Conservation (phyloP, 1,140 invertebrate species). For the Dendrolimus punctatus region DNA sequence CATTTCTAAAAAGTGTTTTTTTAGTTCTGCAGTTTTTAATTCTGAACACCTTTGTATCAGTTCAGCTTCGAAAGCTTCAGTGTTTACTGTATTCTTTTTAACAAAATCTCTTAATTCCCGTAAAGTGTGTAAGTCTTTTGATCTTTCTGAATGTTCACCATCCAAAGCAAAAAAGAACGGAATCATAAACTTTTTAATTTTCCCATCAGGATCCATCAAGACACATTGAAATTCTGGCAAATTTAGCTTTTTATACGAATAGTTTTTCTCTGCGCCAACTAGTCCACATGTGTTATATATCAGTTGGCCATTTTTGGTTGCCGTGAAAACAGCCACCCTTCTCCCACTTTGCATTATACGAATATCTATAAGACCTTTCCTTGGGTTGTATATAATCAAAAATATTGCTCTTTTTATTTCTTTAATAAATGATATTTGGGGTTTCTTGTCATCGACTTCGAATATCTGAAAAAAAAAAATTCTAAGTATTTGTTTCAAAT, state of each 20-base stretch:
- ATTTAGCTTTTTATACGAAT: slow-evolving; percentile 65
- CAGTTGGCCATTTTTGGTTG: slow-evolving; percentile 86
- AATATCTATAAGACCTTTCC: slow-evolving; percentile 59
- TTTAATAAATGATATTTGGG: slow-evolving; percentile 47
- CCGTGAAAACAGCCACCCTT: slow-evolving; percentile 91
- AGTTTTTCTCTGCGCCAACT: slow-evolving; percentile 75
- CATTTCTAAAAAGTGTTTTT: slow-evolving; percentile 81
- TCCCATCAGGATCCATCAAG: slow-evolving; percentile 87
- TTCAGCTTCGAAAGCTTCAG: slow-evolving; percentile 71
- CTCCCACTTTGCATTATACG: slow-evolving; percentile 81
- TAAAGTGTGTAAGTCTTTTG: slow-evolving; percentile 89
- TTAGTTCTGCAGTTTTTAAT: slow-evolving; percentile 82
- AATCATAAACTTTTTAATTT: slow-evolving; percentile 85
- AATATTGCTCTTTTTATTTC: slow-evolving; percentile 52
- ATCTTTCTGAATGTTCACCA: slow-evolving; percentile 88
- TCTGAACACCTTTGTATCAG: slow-evolving; percentile 73
- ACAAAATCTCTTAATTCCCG: slow-evolving; percentile 83
- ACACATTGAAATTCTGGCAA: slow-evolving; percentile 79
- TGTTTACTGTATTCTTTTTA: slow-evolving; percentile 53
- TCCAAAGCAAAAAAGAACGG: slow-evolving; percentile 94
- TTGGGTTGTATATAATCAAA: slow-evolving; percentile 61
- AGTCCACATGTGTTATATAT: slow-evolving; percentile 86
- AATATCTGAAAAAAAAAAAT: slow-evolving; percentile 44
- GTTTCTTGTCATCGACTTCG: slow-evolving; percentile 59
- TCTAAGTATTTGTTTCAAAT: not conserved